Base-by-base conservation (phyloP, 35 echinoderm and acorn worm genomes). In the Holothuria glaberrima region DNA sequence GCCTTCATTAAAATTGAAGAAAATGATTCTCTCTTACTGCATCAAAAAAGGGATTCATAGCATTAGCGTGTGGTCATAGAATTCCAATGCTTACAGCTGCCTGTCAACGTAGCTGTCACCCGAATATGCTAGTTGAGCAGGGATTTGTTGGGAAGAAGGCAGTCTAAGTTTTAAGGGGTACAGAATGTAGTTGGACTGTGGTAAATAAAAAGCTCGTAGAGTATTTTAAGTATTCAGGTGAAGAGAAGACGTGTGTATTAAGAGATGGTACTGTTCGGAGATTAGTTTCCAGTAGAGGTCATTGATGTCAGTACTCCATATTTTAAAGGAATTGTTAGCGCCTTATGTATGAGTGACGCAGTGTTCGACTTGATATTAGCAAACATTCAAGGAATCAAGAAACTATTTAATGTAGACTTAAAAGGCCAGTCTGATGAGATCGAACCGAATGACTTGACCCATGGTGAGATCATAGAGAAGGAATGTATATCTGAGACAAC, bases 241-340 rank as follows among this genome's bases (percentile, higher is more conserved):
- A 24, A 14, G 16, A 20, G 3, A 88, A 10, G 18, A 46, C 21
- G 12, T 88, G 38, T 88, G 30, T 50, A 25, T 27, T 72, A 13
- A 38, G 71, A 50, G 65, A 88, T 58, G 67, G 86, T n/a, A 88
- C 86, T n/a, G 10, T 68, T 45, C 61, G 62, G 12, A 38, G 41
- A 50, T 48, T n/a, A n/a, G n/a, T n/a, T 71, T 50, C 86, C 65
- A 22, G 44, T 70, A 4, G 86, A 64, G 1, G 21, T 13, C 10
- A 88, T 88, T 29, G 22, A 17, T 41, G 27, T 88, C 25, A 61
- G 35, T 61, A 70, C 86, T 44, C 86, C 86, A 1, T 88, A 32
- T 88, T 88, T 48, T 26, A 30, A 1, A 44, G 86, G 63, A 20
- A 71, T 10, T 13, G 86, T 88, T 48, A 44, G 69, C 22, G 50